Base-by-base conservation (phyloP, 2,888 invertebrate species). In the Altica lythri region DNA sequence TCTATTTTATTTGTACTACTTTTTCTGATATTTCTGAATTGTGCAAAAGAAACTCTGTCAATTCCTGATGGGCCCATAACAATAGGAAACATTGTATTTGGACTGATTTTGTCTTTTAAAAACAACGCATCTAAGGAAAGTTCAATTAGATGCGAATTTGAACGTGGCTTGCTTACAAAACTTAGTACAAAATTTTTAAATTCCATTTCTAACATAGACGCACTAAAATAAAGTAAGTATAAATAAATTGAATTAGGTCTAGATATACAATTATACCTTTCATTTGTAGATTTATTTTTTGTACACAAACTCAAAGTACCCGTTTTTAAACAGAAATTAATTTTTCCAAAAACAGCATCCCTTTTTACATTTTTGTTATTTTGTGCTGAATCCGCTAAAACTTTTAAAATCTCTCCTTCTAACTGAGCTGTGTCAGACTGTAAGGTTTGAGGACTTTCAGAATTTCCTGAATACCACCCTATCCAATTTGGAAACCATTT, bases 401-500 rank as follows among this genome's bases (percentile, higher is more conserved):
- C 93, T 72, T 92, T 91, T 53, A 91, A 76, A 56, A 92, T 86
- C 75, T 92, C 92, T 65, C 90, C 89, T 73, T 92, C 92, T 53
- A 89, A 68, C 52, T 76, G 73, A 12, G 68, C 65, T 2, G 72
- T 65, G 59, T 73, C 74, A 2, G 66, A 52, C 37, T 68, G 50
- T 44, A 55, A 63, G 2, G 58, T 68, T 4, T 49, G 19, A 10
- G 63, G 29, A 34, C 55, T 59, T 14, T 49, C 63, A 18, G 66
- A 59, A 9, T 59, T 59, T 4, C 77, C 62, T 1, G 80, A 81
- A 69, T 92, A 91, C 93, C 94, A 94, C 12, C 91, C 91, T 83
- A 88, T 86, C 94, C 94, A 95, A 68, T 90, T 89, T 3, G 95
- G 95, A 78, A 95, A 95, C 94, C 94, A 95, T 64, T 89, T 87